Evolutionary conservation across 2,797 vertebrate species (phyloP).

Genomic region (Phaenicophaeus curvirostris): DNA sequence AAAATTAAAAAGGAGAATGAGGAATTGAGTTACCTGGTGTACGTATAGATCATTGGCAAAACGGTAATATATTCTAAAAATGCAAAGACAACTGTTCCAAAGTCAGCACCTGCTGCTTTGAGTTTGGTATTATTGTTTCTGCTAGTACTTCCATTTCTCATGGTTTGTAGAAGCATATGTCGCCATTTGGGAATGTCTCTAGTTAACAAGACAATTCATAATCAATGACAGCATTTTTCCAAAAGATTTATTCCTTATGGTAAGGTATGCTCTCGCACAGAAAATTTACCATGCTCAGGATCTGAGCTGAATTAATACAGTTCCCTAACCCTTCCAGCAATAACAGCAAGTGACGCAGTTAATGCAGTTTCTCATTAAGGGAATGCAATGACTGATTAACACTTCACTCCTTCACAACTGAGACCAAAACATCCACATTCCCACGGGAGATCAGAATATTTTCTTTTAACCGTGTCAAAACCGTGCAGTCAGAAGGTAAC

Average conservation of each 20-base stretch:
- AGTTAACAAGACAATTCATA: slow-evolving; percentile 54
- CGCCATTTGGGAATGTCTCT: slow-evolving; percentile 55
- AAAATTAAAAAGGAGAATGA: too few relatives aligned
- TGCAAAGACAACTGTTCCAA: slow-evolving; percentile 55
- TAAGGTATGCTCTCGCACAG: slow-evolving; percentile 35
- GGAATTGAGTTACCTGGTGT: neutral
- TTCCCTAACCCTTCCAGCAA: neutral
- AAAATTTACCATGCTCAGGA: neutral
- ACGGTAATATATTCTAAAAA: neutral
- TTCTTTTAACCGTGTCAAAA: neutral
- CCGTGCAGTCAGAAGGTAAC: neutral
- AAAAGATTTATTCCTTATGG: slow-evolving; percentile 50
- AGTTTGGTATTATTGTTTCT: slow-evolving; percentile 56
- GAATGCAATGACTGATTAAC: slow-evolving; percentile 9
- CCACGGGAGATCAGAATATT: neutral
- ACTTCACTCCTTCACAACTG: slow-evolving; percentile 25
- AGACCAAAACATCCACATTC: slow-evolving; percentile 1
- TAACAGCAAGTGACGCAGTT: slow-evolving; percentile 24
- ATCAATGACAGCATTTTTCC: slow-evolving; percentile 62
- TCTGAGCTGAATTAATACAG: neutral
- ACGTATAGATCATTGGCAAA: neutral
- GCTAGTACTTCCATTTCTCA: slow-evolving; percentile 56
- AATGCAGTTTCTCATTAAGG: slow-evolving; percentile 18
- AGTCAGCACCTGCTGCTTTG: slow-evolving; percentile 62
- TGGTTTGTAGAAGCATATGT: slow-evolving; percentile 62